phyloP scores from a whole-genome alignment of 2,113 vertebrate genomes.

The Drymodes brunneopygia region DNA sequence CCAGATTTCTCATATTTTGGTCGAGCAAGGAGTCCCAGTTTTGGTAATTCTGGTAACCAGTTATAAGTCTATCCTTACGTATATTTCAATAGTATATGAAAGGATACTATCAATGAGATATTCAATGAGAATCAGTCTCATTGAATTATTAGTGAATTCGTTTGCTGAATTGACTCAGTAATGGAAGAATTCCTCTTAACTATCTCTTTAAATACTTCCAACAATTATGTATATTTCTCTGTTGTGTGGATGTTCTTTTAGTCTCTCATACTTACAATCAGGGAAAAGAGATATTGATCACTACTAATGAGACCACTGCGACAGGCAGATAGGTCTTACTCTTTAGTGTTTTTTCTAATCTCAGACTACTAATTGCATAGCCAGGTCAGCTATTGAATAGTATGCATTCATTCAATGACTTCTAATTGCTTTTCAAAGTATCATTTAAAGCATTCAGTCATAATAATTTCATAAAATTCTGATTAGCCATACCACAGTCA shows the following conservation, averaged over 20 bases:
- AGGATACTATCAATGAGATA: too few relatives aligned
- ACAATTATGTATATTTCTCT: background rate
- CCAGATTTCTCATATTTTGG: background rate
- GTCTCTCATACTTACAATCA: background rate
- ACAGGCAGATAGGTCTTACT: background rate
- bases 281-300: background rate
- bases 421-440: conserved; percentile 4
- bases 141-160: background rate
- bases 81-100: background rate
- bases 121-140: background rate
- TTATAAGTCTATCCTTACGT: background rate
- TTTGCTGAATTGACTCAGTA: background rate
- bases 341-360: background rate
- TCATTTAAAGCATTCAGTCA: background rate
- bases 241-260: background rate
- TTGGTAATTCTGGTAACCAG: background rate
- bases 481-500: background rate
- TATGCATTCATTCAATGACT: background rate
- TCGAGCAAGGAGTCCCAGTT: background rate
- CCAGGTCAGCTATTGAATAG: background rate
- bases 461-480: background rate
- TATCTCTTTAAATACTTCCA: background rate
- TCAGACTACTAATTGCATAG: background rate
- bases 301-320: background rate
- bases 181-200: background rate